Evolutionary conservation across 2,888 invertebrate species (phyloP).

Genomic region (Erannis defoliaria): DNA sequence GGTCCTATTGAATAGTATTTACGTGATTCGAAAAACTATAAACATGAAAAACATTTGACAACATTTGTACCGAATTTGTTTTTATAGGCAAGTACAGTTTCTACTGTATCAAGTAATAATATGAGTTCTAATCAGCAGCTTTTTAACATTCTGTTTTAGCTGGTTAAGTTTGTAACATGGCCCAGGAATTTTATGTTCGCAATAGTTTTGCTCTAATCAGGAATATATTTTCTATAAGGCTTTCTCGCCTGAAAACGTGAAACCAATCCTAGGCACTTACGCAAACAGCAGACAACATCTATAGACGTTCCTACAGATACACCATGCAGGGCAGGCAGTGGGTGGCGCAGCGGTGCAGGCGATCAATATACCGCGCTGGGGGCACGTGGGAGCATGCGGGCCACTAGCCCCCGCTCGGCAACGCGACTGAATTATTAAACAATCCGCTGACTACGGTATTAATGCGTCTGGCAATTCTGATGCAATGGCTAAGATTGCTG

Average conservation of each 20-base stretch:
- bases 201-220: no score
- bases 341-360: slow-evolving; percentile 44
- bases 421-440: slow-evolving; percentile 42
- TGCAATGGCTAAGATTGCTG: slow-evolving; percentile 22
- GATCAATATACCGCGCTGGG: slow-evolving; percentile 42
- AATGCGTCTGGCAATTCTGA: slow-evolving; percentile 37
- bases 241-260: neutral
- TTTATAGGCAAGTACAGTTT: neutral
- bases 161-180: no score
- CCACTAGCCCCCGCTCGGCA: slow-evolving; percentile 21
- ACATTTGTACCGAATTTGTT: neutral
- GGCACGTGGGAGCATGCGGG: slow-evolving; percentile 20
- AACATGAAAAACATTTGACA: neutral
- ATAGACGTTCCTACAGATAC: neutral
- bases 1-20: no score
- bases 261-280: neutral
- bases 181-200: no score
- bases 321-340: slow-evolving; percentile 7
- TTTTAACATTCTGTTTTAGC: no score
- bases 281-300: neutral
- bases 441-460: slow-evolving; percentile 35
- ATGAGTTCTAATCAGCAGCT: no score
- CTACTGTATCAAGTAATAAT: no score
- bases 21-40: neutral
- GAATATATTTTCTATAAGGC: no score